phyloP scores from a whole-genome alignment of 2,113 vertebrate species.

The Epinephelus lanceolatus region DNA sequence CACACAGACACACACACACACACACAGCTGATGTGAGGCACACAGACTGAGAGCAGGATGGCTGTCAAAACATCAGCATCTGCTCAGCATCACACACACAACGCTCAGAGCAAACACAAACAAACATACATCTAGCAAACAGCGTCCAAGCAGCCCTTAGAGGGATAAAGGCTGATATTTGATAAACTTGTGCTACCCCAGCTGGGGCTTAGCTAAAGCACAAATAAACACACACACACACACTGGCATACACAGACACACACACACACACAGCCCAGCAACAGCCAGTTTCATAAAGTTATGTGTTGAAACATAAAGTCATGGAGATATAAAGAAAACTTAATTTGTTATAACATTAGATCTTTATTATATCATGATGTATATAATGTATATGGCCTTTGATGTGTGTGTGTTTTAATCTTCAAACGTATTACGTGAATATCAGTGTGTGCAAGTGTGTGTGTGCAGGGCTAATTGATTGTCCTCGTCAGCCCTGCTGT shows the following conservation, averaged over 20 bases:
- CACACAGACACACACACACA: conserved; percentile 1
- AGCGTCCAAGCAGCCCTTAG: conserved; percentile 57
- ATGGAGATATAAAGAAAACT: not conserved
- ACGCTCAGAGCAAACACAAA: conserved; percentile 60
- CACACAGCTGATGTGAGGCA: conserved; percentile 60
- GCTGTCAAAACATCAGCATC: conserved; percentile 81
- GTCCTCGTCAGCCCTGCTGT: conserved; percentile 77
- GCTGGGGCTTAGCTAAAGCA: conserved; percentile 49
- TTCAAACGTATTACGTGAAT: not conserved
- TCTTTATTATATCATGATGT: not conserved
- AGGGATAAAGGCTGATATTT: conserved; percentile 66
- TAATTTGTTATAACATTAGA: not conserved
- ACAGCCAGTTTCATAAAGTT: conserved; percentile 19
- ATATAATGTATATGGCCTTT: not conserved
- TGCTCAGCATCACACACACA: conserved; percentile 73
- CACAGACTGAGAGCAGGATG: conserved; percentile 68
- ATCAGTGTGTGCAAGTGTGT: conserved; percentile 21
- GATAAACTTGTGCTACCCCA: conserved; percentile 64
- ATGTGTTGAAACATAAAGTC: not conserved
- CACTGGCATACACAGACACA: conserved; percentile 15
- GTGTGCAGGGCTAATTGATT: conserved; percentile 77
- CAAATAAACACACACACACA: conserved; percentile 19
- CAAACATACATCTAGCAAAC: conserved; percentile 60
- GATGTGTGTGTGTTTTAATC: conserved; percentile 22
- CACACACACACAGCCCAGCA: conserved; percentile 12